Percentiles rank a stretch among this genome's conserved stretches.
Conservation (phyloP, 2,113 vertebrate species). For the Petroica traversi region DNA sequence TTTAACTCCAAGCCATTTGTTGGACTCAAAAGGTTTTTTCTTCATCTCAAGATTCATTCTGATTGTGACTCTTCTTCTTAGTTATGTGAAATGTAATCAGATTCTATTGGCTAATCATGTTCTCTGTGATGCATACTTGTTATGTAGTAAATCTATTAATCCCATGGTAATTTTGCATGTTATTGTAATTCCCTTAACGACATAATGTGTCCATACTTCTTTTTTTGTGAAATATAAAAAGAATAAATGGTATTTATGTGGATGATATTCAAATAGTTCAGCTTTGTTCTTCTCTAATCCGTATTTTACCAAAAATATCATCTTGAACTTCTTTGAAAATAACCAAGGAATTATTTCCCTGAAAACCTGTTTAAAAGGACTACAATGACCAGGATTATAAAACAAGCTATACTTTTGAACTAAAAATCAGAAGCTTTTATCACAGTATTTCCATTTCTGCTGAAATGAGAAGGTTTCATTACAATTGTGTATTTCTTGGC, state of each 20-base stretch:
- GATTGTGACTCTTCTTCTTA: conserved; percentile 7
- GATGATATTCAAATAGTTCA: background rate
- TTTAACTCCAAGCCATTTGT: conserved; percentile 37
- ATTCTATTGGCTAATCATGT: background rate
- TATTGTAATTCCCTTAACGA: background rate
- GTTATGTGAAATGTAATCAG: conserved; percentile 11
- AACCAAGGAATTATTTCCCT: background rate
- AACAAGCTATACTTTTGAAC: background rate
- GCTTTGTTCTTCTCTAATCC: background rate
- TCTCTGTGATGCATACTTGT: background rate
- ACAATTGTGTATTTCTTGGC: background rate
- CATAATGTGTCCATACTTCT: background rate
- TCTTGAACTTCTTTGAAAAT: background rate
- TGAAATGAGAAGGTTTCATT: background rate
- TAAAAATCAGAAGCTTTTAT: background rate
- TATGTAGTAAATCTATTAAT: conserved; percentile 1
- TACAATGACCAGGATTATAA: background rate
- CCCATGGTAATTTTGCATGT: background rate
- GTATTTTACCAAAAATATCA: background rate
- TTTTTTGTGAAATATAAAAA: background rate
- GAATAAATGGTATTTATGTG: background rate
- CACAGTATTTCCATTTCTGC: background rate
- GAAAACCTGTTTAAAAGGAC: background rate
- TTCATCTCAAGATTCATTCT: conserved; percentile 27
- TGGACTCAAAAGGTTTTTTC: conserved; percentile 22